These are phyloP conservation scores for Charanyca ferruginea DNA, from an alignment of 2,888 invertebrate genomes.

Conservation along the genomic window DNA sequence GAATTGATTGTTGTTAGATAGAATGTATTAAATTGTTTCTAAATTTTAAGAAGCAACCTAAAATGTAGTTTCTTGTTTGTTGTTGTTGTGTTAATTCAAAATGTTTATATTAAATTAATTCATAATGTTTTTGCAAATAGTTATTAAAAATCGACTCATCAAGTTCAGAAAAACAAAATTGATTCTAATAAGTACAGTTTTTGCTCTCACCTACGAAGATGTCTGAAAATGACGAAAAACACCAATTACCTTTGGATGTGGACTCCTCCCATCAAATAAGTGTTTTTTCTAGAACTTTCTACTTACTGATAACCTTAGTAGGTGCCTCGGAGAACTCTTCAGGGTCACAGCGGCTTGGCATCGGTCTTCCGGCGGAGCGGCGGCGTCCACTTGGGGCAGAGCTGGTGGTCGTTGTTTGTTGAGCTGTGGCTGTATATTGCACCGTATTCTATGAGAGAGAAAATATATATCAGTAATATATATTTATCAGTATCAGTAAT, in stretches of 20 bases:
- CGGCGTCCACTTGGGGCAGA: constrained; percentile 89
- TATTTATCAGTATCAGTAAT: no score
- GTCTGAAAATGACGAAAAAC: constrained; percentile 27
- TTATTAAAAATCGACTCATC: not conserved
- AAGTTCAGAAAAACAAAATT: not conserved
- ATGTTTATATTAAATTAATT: no score
- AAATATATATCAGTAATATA: no score
- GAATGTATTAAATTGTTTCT: no score
- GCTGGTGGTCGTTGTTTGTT: constrained; percentile 89
- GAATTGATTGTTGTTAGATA: no score
- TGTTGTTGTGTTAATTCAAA: not conserved
- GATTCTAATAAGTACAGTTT: not conserved
- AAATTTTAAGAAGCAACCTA: not conserved
- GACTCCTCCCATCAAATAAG: not conserved
- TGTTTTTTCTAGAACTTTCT: not conserved
- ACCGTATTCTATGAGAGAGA: constrained; percentile 73
- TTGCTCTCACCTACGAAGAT: constrained; percentile 13
- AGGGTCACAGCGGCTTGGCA: constrained; percentile 83
- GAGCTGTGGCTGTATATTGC: constrained; percentile 84
- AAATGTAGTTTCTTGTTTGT: not conserved
- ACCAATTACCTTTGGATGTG: constrained; percentile 27
- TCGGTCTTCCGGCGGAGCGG: constrained; percentile 80
- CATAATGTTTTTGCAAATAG: not conserved
- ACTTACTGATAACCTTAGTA: constrained; percentile 79
- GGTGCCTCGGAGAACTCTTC: constrained; percentile 87